Conservation (phyloP, 2,888 invertebrate genomes). For the Rhagophthalmus giganteus region DNA sequence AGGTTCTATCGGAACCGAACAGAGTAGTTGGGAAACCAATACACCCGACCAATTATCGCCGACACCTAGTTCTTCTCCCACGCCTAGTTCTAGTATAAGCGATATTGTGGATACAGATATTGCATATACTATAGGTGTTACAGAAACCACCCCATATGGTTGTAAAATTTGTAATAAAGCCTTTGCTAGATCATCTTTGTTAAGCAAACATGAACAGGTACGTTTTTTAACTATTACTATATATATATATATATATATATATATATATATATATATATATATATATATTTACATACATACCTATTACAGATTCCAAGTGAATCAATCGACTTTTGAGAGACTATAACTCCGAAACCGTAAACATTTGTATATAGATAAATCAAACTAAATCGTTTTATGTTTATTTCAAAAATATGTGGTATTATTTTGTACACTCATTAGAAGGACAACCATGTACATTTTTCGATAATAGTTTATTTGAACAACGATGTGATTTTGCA, state of each 20-base stretch:
- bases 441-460: no score
- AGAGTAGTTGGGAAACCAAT: slow-evolving; percentile 38
- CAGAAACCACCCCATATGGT: slow-evolving; percentile 79
- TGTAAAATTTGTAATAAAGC: slow-evolving; percentile 92
- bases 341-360: no score
- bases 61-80: slow-evolving; percentile 58
- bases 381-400: no score
- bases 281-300: slow-evolving; percentile 5
- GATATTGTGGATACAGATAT: slow-evolving; percentile 66
- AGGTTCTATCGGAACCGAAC: slow-evolving; percentile 34
- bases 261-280: no score
- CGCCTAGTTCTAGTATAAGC: slow-evolving; percentile 65
- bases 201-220: slow-evolving; percentile 93
- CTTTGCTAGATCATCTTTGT: slow-evolving; percentile 81
- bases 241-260: no score
- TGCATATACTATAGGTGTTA: slow-evolving; percentile 68
- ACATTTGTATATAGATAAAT: no score
- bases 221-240: slow-evolving; percentile 33
- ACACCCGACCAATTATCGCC: slow-evolving; percentile 40
- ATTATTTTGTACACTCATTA: no score
- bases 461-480: no score
- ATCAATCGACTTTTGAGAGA: no score
- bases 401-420: no score
- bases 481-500: no score
- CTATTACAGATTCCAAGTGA: no score